A percentile compares a stretch with the other conserved stretches of the same genome.
phyloP scores from a whole-genome alignment of 2,797 vertebrate species.

The Mormyrops boulengeri region DNA sequence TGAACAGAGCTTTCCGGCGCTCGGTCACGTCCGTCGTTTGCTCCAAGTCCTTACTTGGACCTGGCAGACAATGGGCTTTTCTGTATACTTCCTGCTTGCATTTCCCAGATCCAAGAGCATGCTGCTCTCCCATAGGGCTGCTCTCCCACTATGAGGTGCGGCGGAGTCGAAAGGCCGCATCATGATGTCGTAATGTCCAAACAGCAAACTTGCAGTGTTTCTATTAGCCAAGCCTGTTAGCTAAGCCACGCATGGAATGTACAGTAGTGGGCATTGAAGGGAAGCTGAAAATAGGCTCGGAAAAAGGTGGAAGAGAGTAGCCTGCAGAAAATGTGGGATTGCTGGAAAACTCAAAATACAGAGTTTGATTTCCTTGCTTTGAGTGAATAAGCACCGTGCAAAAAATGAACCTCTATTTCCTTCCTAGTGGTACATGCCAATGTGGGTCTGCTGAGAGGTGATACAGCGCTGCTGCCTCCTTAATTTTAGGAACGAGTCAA shows the following conservation, averaged over 20 bases:
- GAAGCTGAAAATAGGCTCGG: neutral
- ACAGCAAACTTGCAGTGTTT: neutral
- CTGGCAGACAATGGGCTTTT: neutral
- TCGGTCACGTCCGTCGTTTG: neutral
- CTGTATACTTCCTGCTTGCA: neutral
- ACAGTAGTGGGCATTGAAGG: neutral
- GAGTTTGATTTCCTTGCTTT: slow-evolving; percentile 5
- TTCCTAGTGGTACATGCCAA: neutral
- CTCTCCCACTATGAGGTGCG: too few relatives aligned
- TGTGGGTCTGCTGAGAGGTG: neutral
- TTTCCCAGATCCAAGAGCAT: neutral
- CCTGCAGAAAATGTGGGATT: neutral
- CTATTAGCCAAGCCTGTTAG: neutral
- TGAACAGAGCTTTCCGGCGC: neutral
- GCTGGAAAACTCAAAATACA: neutral
- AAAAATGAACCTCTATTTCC: neutral
- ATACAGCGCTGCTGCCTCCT: neutral
- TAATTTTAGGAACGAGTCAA: neutral
- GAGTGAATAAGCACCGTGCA: neutral
- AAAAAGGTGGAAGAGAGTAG: neutral
- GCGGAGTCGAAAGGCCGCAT: neutral
- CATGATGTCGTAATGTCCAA: neutral
- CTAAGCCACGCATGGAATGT: neutral
- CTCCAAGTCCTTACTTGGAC: neutral
- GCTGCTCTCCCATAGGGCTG: neutral